phyloP scores from a whole-genome alignment of 1,140 invertebrate species.

The Drosophila subobscura region DNA sequence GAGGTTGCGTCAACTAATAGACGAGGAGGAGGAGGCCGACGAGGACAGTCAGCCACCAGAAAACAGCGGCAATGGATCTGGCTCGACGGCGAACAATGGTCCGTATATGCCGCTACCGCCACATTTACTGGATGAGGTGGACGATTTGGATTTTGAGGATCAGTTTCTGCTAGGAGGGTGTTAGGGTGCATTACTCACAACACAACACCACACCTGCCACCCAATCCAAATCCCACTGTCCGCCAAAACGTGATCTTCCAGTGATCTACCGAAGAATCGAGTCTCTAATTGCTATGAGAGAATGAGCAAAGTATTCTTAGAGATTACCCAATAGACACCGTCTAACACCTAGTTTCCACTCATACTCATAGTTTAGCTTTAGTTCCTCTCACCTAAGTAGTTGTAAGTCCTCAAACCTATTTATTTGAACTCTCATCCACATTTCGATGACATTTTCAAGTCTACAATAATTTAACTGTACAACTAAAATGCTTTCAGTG shows the following conservation, averaged over 20 bases:
- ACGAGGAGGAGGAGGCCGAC: conserved; percentile 40
- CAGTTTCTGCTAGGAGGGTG: conserved; percentile 60
- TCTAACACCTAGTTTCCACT: conserved; percentile 11
- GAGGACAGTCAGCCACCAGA: conserved; percentile 13
- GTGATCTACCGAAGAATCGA: conserved; percentile 26
- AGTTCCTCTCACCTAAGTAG: conserved; percentile 17
- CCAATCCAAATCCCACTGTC: conserved; percentile 13
- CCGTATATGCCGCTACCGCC: conserved; percentile 67
- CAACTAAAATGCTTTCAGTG: no score
- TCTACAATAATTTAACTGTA: conserved; percentile 17
- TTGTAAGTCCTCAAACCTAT: conserved; percentile 33
- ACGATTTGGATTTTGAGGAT: conserved; percentile 63
- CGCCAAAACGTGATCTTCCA: conserved; percentile 31
- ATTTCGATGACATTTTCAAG: conserved; percentile 30
- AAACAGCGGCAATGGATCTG: no score
- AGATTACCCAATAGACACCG: conserved; percentile 7
- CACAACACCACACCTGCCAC: background rate
- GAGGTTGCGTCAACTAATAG: conserved; percentile 31
- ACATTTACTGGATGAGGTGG: conserved; percentile 57
- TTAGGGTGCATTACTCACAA: conserved; percentile 23
- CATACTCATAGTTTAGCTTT: conserved; percentile 16
- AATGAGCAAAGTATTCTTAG: conserved; percentile 41
- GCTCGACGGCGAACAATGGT: conserved; percentile 21
- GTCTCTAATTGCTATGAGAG: conserved; percentile 13
- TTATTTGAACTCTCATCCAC: conserved; percentile 30